phyloP scores from a whole-genome alignment of 30 jellyfish, hydroid and myxozoan species.

The Phacellophora camtschatica region DNA sequence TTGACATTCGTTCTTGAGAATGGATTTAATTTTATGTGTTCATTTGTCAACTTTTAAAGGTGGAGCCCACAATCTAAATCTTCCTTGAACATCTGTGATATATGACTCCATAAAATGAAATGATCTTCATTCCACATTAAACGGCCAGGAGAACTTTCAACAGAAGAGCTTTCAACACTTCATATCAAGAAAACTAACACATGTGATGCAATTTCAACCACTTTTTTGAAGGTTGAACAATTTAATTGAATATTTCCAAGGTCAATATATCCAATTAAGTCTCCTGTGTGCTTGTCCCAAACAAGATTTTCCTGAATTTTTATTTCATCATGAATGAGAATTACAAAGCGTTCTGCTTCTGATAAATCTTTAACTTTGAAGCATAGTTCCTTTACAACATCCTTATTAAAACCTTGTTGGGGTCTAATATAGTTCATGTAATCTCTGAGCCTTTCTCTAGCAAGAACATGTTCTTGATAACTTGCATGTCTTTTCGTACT shows the following conservation, averaged over 20 bases:
- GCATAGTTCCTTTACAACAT: constrained; percentile 2
- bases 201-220: constrained; percentile 45
- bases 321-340: constrained; percentile 49
- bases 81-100: neutral
- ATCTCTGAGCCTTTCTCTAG: too few species aligned
- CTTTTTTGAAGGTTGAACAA: constrained; percentile 18
- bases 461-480: too few species aligned
- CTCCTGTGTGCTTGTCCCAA: constrained; percentile 68
- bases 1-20: constrained; percentile 28
- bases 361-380: constrained; percentile 3
- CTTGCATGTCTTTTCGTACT: too few species aligned
- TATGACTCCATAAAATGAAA: constrained; percentile 28
- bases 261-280: constrained; percentile 62
- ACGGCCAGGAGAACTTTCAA: constrained; percentile 30
- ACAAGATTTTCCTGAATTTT: constrained; percentile 58
- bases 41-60: constrained; percentile 5
- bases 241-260: constrained; percentile 33
- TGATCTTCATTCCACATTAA: constrained; percentile 37
- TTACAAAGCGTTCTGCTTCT: constrained; percentile 8
- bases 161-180: constrained; percentile 28
- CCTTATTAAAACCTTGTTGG: constrained; percentile 35
- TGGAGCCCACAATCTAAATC: constrained; percentile 31
- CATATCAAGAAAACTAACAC: constrained; percentile 34
- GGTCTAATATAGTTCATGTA: constrained; percentile 5
- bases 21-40: constrained; percentile 9